phyloP scores from a whole-genome alignment of 2,888 invertebrate species.

The Endomychus coccineus region DNA sequence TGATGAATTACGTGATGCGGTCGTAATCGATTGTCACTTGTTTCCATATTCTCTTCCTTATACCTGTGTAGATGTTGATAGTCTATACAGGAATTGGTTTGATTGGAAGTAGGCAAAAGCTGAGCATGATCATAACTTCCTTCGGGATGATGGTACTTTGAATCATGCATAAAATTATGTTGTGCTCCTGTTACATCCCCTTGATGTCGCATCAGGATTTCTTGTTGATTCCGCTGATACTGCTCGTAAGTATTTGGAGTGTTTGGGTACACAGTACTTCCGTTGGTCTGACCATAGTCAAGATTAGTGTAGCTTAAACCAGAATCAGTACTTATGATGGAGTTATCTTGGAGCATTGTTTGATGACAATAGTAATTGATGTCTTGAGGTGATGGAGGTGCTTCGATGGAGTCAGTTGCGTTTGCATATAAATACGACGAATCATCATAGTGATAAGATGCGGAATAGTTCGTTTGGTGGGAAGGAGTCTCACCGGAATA shows the following conservation, averaged over 20 bases:
- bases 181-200: conserved; percentile 51
- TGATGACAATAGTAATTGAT: conserved; percentile 47
- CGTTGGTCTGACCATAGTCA: conserved; percentile 59
- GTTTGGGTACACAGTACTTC: conserved; percentile 31
- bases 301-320: conserved; percentile 86
- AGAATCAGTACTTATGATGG: conserved; percentile 74
- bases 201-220: conserved; percentile 45
- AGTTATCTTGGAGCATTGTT: conserved; percentile 42
- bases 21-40: conserved; percentile 35
- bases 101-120: conserved; percentile 28
- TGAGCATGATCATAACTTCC: conserved; percentile 41
- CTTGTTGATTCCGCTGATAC: conserved; percentile 31
- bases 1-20: conserved; percentile 37
- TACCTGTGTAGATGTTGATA: conserved; percentile 54
- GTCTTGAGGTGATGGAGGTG: conserved; percentile 42
- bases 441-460: conserved; percentile 40
- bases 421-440: conserved; percentile 34
- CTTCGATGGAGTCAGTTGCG: conserved; percentile 37
- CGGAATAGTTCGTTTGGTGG: conserved; percentile 37
- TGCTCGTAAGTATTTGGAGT: conserved; percentile 35
- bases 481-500: conserved; percentile 23
- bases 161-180: conserved; percentile 45
- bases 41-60: conserved; percentile 50
- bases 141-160: conserved; percentile 44
- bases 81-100: conserved; percentile 51